Evolutionary conservation across 2,113 vertebrate species (phyloP), one percentile per base, ranked within the genome.

Genomic region (Istiophorus platypterus): DNA sequence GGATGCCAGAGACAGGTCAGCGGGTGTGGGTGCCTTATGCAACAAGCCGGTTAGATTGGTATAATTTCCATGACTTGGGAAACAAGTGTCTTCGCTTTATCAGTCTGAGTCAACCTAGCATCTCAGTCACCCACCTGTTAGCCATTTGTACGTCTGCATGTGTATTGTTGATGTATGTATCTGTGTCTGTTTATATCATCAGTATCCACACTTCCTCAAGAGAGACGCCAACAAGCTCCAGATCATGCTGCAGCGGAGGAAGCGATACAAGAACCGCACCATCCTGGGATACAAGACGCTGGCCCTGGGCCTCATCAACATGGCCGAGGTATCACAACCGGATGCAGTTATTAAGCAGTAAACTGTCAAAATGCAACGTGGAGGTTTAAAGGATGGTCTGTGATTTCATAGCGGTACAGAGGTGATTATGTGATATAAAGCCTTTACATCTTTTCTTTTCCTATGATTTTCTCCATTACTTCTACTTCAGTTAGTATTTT

Each of bases 121-220:
- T 12, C 4, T 72, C 57, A 4, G 4, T 9, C 45, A 37, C n/a
- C 18, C 72, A 18, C n/a, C 15, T 37, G 18, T 31, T n/a, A 63
- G 72, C 24, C 34, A 41, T 26, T 47, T 41, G 0, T 5, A 31
- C 52, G 8, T 3, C 0, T 42, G 12, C 61, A 18, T 57, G 8
- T 62, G 37, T 81, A 37, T 34, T 59, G 14, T 27, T 78, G 2
- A 24, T 37, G 37, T 54, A 5, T 63, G 11, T 56, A 4, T 52
- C n/a, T 42, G 2, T 47, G 18, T 54, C 15, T 77, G 2, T 31
- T 24, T 78, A 8, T 69, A 3, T 39, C 22, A 7, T 14, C 89
- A 98, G 97, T 98, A 98, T 70, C 97, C 97, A 4, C 97, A 98
- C 49, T 98, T 98, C 92, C 92, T 98, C 71, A 98, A 98, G 91